Percentiles rank a stretch among this genome's conserved stretches.
Evolutionary conservation across 2,797 vertebrate species (phyloP).

Genomic region (Tapera naevia): DNA sequence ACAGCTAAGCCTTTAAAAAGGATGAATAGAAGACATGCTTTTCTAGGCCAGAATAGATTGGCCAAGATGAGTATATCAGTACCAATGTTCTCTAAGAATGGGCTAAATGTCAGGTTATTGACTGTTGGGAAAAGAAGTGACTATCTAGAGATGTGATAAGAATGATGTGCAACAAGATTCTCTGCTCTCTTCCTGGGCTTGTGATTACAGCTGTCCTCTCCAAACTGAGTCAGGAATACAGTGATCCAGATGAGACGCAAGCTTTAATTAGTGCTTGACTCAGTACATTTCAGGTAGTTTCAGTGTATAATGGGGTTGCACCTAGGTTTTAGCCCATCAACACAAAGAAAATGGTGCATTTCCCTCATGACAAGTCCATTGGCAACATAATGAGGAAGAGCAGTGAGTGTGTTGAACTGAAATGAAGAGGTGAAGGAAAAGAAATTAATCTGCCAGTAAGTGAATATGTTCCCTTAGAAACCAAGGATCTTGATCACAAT

Average conservation of each 20-base stretch:
- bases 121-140: not conserved
- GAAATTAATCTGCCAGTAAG: not conserved
- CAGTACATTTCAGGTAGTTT: not conserved
- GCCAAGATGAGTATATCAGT: not conserved
- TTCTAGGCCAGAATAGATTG: not conserved
- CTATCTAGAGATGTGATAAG: not conserved
- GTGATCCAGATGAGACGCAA: not conserved
- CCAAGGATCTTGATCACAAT: not conserved
- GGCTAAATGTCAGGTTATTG: not conserved
- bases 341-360: fast-evolving
- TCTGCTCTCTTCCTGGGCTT: not conserved
- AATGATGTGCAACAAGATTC: not conserved
- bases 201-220: not conserved
- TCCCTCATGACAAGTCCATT: fast-evolving
- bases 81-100: not conserved
- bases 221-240: not conserved
- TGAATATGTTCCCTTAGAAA: not conserved
- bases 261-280: not conserved
- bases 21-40: not conserved
- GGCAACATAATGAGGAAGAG: not conserved
- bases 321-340: not conserved
- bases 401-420: not conserved
- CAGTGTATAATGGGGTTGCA: not conserved
- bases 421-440: not conserved
- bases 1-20: not conserved